Evolutionary conservation across 2,888 invertebrate genomes (phyloP).

Genomic region (Heliconius ismenius): DNA sequence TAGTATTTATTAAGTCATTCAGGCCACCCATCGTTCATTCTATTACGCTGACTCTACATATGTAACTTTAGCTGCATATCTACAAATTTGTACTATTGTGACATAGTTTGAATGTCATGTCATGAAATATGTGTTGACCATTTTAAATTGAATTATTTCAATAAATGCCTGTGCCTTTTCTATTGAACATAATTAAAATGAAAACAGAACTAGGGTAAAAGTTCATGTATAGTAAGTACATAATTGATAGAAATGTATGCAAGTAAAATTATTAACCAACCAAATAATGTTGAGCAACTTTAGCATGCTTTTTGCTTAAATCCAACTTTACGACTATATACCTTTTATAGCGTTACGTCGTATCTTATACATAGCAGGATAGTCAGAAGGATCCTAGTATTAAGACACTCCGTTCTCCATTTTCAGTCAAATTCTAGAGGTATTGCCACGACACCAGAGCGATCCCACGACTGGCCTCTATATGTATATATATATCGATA

Average conservation of each 20-base stretch:
- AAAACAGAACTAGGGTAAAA: not conserved
- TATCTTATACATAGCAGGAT: not conserved
- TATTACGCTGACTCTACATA: not conserved
- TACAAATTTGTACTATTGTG: not conserved
- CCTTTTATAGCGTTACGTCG: not conserved
- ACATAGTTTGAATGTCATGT: conserved; percentile 7
- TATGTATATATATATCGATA: not conserved
- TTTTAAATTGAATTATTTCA: not conserved
- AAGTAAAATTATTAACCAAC: not conserved
- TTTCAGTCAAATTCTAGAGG: not conserved
- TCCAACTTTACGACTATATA: not conserved
- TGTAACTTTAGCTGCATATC: not conserved
- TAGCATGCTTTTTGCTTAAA: not conserved
- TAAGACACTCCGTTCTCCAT: not conserved
- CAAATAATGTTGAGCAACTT: not conserved
- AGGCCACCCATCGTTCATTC: conserved; percentile 13
- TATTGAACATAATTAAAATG: not conserved
- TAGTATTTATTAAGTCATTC: conserved; percentile 23
- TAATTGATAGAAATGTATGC: not conserved
- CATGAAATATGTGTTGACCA: conserved; percentile 1
- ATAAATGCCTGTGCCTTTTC: not conserved
- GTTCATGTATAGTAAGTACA: not conserved
- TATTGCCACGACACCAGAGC: not conserved
- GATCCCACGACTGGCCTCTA: not conserved
- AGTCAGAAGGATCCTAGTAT: not conserved